A percentile compares a stretch with the other conserved stretches of the same genome.
Evolutionary conservation across 2,888 invertebrate genomes (phyloP).

Genomic region (Zaprionus lineosus): DNA sequence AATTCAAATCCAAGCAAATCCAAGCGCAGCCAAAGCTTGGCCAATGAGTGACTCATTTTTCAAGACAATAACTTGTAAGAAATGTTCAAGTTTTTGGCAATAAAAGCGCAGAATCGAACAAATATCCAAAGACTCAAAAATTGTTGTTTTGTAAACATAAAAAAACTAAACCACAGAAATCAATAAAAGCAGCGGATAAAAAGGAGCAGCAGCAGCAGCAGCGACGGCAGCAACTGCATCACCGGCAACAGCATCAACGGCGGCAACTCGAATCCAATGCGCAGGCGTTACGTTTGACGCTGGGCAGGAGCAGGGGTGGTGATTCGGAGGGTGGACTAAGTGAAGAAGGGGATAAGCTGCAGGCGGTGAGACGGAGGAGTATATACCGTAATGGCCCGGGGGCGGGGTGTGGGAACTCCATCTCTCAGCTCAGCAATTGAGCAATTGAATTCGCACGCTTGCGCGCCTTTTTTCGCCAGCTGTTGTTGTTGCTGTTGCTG

Average conservation of each 20-base stretch:
- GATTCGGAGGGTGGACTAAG: too few relatives aligned
- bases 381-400: not conserved
- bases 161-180: slow-evolving; percentile 72
- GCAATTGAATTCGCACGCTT: slow-evolving; percentile 78
- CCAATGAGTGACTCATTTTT: slow-evolving; percentile 65
- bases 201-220: slow-evolving; percentile 60
- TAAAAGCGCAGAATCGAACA: slow-evolving; percentile 27
- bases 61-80: slow-evolving; percentile 75
- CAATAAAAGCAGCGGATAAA: slow-evolving; percentile 67
- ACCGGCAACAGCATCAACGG: slow-evolving; percentile 21
- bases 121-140: slow-evolving; percentile 24
- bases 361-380: not conserved
- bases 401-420: slow-evolving; percentile 18
- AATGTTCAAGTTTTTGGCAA: slow-evolving; percentile 42
- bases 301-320: slow-evolving; percentile 6
- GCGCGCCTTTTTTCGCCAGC: slow-evolving; percentile 66
- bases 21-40: slow-evolving; percentile 4
- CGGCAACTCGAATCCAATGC: slow-evolving; percentile 43
- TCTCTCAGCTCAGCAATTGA: slow-evolving; percentile 64
- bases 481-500: slow-evolving; percentile 27
- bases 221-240: slow-evolving; percentile 10
- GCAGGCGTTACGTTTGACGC: slow-evolving; percentile 59
- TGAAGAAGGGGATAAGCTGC: too few relatives aligned
- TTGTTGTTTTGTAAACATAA: slow-evolving; percentile 46
- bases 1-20: slow-evolving; percentile 26